Evolutionary conservation across 2,113 vertebrate species (phyloP).

Genomic region (Mandrillus leucophaeus): DNA sequence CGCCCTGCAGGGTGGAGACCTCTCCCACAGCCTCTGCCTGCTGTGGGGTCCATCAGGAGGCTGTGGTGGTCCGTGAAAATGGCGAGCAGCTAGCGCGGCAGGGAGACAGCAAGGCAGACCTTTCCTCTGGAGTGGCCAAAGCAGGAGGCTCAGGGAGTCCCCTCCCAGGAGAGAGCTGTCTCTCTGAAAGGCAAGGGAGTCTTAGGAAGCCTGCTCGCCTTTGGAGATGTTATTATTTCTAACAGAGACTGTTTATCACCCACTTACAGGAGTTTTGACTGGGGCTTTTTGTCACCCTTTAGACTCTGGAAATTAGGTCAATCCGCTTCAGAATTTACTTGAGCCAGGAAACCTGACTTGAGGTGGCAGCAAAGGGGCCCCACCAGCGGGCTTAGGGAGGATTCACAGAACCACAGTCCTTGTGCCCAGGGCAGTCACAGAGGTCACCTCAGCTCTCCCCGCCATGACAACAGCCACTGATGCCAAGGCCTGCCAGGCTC

Average conservation of each 20-base stretch:
- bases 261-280: not conserved
- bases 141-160: slow-evolving; percentile 32
- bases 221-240: slow-evolving; percentile 54
- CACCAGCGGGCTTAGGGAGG: not conserved
- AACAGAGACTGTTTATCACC: slow-evolving; percentile 69
- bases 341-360: not conserved
- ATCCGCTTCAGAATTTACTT: slow-evolving; percentile 54
- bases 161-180: slow-evolving; percentile 66
- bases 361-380: fast-evolving
- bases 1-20: not conserved
- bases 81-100: not conserved
- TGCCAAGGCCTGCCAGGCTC: not conserved
- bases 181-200: slow-evolving; percentile 72
- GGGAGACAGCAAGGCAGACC: not conserved
- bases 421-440: not conserved
- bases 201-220: slow-evolving; percentile 37
- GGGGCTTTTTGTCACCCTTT: not conserved
- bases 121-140: not conserved
- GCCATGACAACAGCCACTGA: fast-evolving
- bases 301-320: slow-evolving; percentile 56
- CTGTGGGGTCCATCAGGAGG: fast-evolving
- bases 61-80: fast-evolving
- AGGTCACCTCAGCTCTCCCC: not conserved
- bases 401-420: not conserved
- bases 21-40: not conserved